These are phyloP conservation scores for Cochlearius cochlearius DNA, from an alignment of 2,113 vertebrate species.

Conservation along the genomic window DNA sequence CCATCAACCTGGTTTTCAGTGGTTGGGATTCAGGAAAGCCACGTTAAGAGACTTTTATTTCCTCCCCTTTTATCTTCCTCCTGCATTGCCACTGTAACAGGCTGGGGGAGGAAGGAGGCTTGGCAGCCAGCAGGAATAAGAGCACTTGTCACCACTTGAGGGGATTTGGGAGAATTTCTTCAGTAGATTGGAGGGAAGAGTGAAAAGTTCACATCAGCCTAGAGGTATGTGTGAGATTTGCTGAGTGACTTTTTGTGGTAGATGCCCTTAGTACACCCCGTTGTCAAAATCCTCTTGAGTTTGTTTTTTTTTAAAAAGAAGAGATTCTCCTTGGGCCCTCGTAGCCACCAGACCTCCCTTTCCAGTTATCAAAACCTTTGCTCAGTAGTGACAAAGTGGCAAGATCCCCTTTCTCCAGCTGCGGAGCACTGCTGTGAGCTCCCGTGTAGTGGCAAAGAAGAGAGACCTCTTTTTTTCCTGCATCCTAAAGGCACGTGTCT, in stretches of 20 bases:
- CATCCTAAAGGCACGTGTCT: background rate
- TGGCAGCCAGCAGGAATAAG: constrained; percentile 23
- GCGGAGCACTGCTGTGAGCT: background rate
- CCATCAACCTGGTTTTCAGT: background rate
- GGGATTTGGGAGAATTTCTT: constrained; percentile 44
- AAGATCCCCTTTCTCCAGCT: background rate
- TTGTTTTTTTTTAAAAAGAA: background rate
- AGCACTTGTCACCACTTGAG: constrained; percentile 50
- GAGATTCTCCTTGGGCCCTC: background rate
- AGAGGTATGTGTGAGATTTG: constrained; percentile 23
- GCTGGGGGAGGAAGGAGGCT: constrained; percentile 10
- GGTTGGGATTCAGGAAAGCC: background rate
- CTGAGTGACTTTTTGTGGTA: background rate
- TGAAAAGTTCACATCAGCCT: constrained; percentile 47
- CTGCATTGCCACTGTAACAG: background rate
- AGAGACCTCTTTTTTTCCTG: background rate
- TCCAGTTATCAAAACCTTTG: background rate
- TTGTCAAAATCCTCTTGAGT: constrained; percentile 15
- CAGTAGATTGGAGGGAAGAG: constrained; percentile 9
- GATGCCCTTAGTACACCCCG: background rate
- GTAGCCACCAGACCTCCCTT: background rate
- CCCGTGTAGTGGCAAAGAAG: background rate
- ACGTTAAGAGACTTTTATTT: background rate
- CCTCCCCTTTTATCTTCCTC: background rate
- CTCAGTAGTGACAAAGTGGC: background rate